phyloP scores from a whole-genome alignment of 2,888 invertebrate genomes.

The Ethmia dodecea region DNA sequence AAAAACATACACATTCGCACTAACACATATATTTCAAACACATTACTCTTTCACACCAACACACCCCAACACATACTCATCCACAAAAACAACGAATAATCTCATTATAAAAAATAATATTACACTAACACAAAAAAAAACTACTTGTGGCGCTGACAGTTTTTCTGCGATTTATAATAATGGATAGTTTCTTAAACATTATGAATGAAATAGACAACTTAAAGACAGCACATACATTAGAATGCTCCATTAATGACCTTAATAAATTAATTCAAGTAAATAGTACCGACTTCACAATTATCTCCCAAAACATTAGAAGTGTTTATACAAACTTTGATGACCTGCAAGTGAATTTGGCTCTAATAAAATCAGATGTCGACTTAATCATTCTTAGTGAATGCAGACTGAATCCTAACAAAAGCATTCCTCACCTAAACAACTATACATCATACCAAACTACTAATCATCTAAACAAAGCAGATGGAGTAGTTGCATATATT shows the following conservation, averaged over 20 bases:
- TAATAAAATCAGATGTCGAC: background rate
- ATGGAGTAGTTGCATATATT: constrained; percentile 1
- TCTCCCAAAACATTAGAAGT: background rate
- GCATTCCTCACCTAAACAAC: background rate
- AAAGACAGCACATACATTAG: constrained; percentile 1
- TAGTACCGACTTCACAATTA: background rate
- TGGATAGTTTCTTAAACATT: constrained; percentile 3
- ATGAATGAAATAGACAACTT: constrained; percentile 11
- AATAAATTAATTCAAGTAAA: background rate
- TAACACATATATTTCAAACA: background rate
- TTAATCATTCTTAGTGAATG: constrained; percentile 1
- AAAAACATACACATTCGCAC: background rate
- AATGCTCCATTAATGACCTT: constrained; percentile 8
- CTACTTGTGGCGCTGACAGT: background rate
- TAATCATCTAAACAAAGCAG: background rate
- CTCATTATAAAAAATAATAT: background rate
- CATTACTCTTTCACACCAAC: background rate
- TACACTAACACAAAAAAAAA: background rate
- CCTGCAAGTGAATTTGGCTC: background rate
- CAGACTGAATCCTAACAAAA: background rate
- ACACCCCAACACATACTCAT: background rate
- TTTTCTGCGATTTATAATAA: background rate
- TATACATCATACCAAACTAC: background rate
- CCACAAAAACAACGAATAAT: background rate
- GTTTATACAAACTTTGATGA: background rate